These are phyloP conservation scores for Sigmodon hispidus DNA, from an alignment of 2,113 vertebrate species.

Conservation along the genomic window DNA sequence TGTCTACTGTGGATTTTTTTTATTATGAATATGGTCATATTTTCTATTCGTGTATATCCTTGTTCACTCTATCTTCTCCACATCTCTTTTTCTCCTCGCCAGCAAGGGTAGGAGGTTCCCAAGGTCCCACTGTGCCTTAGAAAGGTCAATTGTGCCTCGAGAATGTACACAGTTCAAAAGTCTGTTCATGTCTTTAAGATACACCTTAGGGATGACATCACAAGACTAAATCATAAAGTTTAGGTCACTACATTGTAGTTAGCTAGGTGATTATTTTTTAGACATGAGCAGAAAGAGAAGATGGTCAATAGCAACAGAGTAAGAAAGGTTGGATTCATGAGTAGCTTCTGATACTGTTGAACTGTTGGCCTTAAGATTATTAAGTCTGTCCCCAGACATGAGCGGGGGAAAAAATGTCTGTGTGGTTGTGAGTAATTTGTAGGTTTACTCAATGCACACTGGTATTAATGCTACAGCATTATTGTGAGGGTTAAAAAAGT, in stretches of 20 bases:
- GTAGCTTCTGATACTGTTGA: neutral
- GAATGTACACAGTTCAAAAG: neutral
- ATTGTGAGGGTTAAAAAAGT: neutral
- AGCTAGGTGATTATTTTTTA: neutral
- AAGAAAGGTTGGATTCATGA: neutral
- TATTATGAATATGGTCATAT: too few relatives aligned
- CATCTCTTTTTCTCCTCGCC: too few relatives aligned
- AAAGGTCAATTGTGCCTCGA: neutral
- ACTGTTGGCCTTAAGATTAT: neutral
- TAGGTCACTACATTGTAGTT: neutral
- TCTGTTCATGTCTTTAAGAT: neutral
- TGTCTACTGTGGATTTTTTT: too few relatives aligned
- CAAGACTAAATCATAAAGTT: neutral
- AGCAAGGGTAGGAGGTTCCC: too few relatives aligned
- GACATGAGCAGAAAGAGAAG: neutral
- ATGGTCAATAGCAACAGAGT: neutral
- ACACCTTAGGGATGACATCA: neutral
- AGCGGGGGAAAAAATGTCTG: neutral
- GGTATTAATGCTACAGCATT: neutral
- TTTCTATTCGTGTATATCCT: rapidly evolving
- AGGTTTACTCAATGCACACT: neutral
- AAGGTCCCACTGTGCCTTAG: too few relatives aligned
- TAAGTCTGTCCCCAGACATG: neutral
- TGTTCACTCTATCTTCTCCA: too few relatives aligned
- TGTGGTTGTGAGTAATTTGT: neutral